Base-by-base conservation (phyloP, 2,797 vertebrate genomes). In the Poeciliopsis turneri region DNA sequence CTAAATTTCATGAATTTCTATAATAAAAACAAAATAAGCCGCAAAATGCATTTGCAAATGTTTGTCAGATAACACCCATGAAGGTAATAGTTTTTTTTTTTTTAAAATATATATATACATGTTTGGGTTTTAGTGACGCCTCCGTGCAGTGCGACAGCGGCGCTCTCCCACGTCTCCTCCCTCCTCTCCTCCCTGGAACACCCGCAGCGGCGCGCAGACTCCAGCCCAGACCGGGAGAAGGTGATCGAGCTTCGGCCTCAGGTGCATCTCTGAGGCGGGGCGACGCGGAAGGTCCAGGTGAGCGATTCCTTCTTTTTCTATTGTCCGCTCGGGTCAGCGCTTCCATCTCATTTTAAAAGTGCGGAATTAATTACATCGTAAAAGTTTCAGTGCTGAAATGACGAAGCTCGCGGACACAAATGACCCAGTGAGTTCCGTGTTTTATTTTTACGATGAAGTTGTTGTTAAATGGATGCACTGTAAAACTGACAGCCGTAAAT, bases 221-320 rank as follows among this genome's bases (percentile, higher is more conserved):
- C 79, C 78, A 23, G 74, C 82, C 77, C 88, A 77, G 77, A 59
- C 90, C 89, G 81, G 86, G 87, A 84, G 74, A 89, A 84, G 76
- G 92, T 80, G 89, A 81, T 91, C 92, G 86, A 94, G 92, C 94
- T 94, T 93, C 94, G 94, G 94, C 95, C 95, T 94, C 95, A 92
- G 94, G 92, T 90, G 92, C 85, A 89, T 93, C 90, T 92, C 95
- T 94, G 95, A 95, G 94, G 94, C 93, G 92, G 94, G 88, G 92
- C 93, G 90, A 92, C 93, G 89, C 86, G 91, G 64, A 92, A 92
- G 86, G 88, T 93, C 92, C 93, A 94, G 95, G 96, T 96, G 88
- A 80, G 95, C 90, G 39, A 82, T n/a, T 84, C 81, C 73, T 46
- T 13, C 5, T 71, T 49, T 39, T 33, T 73, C 53, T 15, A 1